These are phyloP conservation scores for Eurytemora carolleeae DNA, from an alignment of 1,140 invertebrate genomes.

Conservation along the genomic window DNA sequence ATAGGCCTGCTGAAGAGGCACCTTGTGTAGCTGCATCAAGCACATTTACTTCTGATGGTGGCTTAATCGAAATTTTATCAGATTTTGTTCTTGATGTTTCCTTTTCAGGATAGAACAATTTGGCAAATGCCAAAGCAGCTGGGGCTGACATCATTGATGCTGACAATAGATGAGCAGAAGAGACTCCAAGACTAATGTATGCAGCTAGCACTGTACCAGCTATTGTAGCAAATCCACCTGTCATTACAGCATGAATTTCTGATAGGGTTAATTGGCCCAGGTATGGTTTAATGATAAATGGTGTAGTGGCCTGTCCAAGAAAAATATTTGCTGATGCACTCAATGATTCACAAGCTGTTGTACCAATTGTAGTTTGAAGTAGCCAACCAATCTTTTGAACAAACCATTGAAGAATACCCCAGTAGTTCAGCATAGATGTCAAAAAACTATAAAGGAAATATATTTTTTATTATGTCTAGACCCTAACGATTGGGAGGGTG, in stretches of 20 bases:
- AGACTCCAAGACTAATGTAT: constrained; percentile 70
- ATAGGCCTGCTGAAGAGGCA: constrained; percentile 45
- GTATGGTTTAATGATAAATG: constrained; percentile 55
- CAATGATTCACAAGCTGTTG: constrained; percentile 75
- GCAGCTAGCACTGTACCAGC: constrained; percentile 80
- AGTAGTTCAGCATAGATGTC: constrained; percentile 66
- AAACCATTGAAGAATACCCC: constrained; percentile 62
- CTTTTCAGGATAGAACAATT: constrained; percentile 75
- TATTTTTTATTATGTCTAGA: too few species aligned
- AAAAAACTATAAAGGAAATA: constrained; percentile 71
- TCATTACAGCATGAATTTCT: constrained; percentile 79
- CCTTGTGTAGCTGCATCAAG: constrained; percentile 75
- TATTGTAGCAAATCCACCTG: constrained; percentile 80
- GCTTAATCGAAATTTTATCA: too few species aligned
- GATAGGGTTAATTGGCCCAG: too few species aligned
- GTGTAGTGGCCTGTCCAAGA: constrained; percentile 48
- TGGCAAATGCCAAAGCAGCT: constrained; percentile 63
- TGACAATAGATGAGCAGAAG: constrained; percentile 55
- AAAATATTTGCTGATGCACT: constrained; percentile 77
- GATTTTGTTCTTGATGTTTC: too few species aligned
- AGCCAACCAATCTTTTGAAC: constrained; percentile 58
- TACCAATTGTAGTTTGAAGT: constrained; percentile 49
- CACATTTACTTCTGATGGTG: constrained; percentile 41
- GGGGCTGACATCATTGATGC: constrained; percentile 90
- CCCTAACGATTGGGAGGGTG: too few species aligned